Evolutionary conservation across 2,888 invertebrate species (phyloP), one percentile per base, ranked within the genome.

Genomic region (Pocota personata): DNA sequence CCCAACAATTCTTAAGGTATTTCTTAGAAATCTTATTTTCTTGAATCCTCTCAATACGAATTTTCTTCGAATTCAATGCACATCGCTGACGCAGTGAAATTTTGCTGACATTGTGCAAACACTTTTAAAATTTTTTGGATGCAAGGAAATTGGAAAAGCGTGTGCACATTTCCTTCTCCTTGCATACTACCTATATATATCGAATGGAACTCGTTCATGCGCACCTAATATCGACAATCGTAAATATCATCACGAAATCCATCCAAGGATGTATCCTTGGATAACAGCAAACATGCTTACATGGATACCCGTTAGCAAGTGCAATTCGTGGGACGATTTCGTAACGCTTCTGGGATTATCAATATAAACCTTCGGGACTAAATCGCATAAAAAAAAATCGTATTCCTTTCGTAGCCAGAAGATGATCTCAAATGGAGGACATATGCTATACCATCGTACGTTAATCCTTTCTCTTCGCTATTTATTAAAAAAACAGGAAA

Each of bases 181-280:
- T 62, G 27, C 30, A 52, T 8, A 32, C 14, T n/a, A 14, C n/a
- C 58, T 37, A 3, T n/a, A 24, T 12, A 32, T 48, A 16, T 27
- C 50, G 35, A 50, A 46, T 16, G 35, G 19, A 57, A 79, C 21
- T 46, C 67, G 60, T 73, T 79, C 83, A 48, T 73, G 83, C 48
- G 73, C 66, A 79, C 67, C 73, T 62, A 79, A 67, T 73, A 72
- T 62, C 79, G 66, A 67, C 79, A 83, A 79, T 83, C 83, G 67
- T 73, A 62, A 73, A 83, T 83, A 83, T 73, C 67, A 79, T 83
- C 83, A 79, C 55, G 55, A 67, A 73, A 79, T 83, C 40, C 79
- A 69, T 52, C 60, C 73, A 62, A 73, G 83, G 57, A 73, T 83
- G 67, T 73, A 73, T 79, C 73, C 73, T 73, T 73, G 66, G 79